These are phyloP conservation scores for Drosophila setifemur DNA, from an alignment of 1,140 invertebrate species.

Conservation along the genomic window DNA sequence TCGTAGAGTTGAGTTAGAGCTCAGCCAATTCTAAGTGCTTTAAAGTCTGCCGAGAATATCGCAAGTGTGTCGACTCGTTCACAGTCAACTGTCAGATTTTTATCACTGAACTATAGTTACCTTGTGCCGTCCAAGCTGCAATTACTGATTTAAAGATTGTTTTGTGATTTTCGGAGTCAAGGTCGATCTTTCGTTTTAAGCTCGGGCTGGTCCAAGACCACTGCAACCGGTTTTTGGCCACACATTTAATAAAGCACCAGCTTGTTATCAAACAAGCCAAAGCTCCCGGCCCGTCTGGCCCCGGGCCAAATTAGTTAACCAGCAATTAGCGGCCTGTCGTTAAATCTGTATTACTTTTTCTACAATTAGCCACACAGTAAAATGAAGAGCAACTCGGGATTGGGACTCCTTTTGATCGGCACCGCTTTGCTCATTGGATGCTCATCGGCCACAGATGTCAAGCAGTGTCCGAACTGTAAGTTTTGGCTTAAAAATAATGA, in stretches of 20 bases:
- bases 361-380: constrained; percentile 14
- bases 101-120: background rate
- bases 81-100: background rate
- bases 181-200: constrained; percentile 57
- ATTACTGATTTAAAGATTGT: constrained; percentile 7
- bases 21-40: background rate
- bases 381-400: constrained; percentile 47
- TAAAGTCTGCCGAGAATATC: background rate
- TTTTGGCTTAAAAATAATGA: background rate
- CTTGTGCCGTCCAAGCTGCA: constrained; percentile 7
- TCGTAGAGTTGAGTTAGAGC: background rate
- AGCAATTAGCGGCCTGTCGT: constrained; percentile 34
- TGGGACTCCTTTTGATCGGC: constrained; percentile 42
- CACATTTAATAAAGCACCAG: background rate
- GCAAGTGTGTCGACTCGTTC: background rate
- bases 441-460: constrained; percentile 73
- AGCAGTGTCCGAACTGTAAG: constrained; percentile 78
- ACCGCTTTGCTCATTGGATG: constrained; percentile 33
- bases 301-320: constrained; percentile 31
- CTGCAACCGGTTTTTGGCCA: constrained; percentile 54
- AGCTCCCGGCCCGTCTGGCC: constrained; percentile 13
- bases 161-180: constrained; percentile 47
- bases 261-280: constrained; percentile 31
- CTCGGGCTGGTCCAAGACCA: background rate
- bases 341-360: constrained; percentile 21